A percentile compares a stretch with the other conserved stretches of the same genome.
Conservation (phyloP, 2,888 invertebrate species). For the Abrostola triplasia region DNA sequence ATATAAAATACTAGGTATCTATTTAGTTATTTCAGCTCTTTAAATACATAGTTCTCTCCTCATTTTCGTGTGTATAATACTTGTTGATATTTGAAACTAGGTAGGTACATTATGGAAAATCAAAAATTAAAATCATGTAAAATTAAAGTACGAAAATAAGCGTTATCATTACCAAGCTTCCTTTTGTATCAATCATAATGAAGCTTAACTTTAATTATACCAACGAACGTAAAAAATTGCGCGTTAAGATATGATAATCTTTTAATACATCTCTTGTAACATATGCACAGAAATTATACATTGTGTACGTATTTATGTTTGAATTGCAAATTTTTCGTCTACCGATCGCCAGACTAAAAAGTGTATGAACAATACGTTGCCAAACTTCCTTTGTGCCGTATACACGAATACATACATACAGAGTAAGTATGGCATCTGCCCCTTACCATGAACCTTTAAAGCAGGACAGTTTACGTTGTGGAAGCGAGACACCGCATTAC, state of each 20-base stretch:
- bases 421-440: constrained; percentile 69
- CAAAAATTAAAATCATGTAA: no score
- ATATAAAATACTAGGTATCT: neutral
- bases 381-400: constrained; percentile 86
- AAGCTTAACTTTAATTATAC: neutral
- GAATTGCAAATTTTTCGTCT: constrained; percentile 78
- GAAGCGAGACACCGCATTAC: no score
- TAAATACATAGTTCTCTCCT: no score
- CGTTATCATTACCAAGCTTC: no score
- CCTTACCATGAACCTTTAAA: no score
- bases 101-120: no score
- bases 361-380: constrained; percentile 79
- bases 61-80: no score
- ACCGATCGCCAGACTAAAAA: constrained; percentile 72
- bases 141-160: no score
- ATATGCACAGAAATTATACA: constrained; percentile 62
- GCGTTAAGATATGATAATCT: constrained; percentile 8
- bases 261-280: constrained; percentile 35
- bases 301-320: constrained; percentile 59
- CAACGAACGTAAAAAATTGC: neutral
- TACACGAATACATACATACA: constrained; percentile 58
- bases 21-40: no score
- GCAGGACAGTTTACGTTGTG: no score
- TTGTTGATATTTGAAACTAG: no score
- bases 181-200: no score